Conservation (phyloP, 2,888 invertebrate genomes). For the Hirtodrosophila alboralis region DNA sequence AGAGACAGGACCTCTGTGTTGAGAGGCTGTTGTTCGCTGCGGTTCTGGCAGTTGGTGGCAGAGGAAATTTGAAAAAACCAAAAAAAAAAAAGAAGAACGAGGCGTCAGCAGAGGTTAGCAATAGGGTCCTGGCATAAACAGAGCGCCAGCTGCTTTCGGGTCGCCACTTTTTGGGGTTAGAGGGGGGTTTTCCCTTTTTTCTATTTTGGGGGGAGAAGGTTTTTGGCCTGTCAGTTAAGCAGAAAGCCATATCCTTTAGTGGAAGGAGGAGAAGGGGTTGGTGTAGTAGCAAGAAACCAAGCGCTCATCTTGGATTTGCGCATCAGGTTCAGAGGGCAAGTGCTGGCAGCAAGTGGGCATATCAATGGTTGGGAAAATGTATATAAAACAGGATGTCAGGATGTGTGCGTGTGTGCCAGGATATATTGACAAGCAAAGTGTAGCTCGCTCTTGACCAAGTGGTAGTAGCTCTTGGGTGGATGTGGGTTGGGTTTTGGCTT, state of each 20-base stretch:
- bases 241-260: slow-evolving; percentile 67
- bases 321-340: slow-evolving; percentile 72
- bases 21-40: slow-evolving; percentile 26
- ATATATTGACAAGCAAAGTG: slow-evolving; percentile 39
- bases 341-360: slow-evolving; percentile 49
- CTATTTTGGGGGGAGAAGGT: too few species aligned
- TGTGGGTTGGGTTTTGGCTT: slow-evolving; percentile 34
- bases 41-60: slow-evolving; percentile 25
- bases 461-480: slow-evolving; percentile 8
- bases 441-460: slow-evolving; percentile 7
- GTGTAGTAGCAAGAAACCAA: slow-evolving; percentile 47
- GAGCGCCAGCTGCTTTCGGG: slow-evolving; percentile 37
- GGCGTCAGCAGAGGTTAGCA: slow-evolving; percentile 23
- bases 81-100: slow-evolving; percentile 32
- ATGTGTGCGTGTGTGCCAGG: slow-evolving; percentile 17
- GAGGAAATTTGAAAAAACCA: slow-evolving; percentile 15
- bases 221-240: slow-evolving; percentile 65
- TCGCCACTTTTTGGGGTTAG: slow-evolving; percentile 14
- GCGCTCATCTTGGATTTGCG: slow-evolving; percentile 74
- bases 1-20: slow-evolving; percentile 20
- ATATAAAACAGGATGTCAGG: slow-evolving; percentile 23
- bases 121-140: slow-evolving; percentile 32
- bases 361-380: slow-evolving; percentile 1
- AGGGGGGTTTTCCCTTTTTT: slow-evolving; percentile 7
- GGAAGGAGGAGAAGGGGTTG: slow-evolving; percentile 13